Evolutionary conservation across 2,113 vertebrate species (phyloP), one percentile per base, ranked within the genome.

Genomic region (Silurus asotus): DNA sequence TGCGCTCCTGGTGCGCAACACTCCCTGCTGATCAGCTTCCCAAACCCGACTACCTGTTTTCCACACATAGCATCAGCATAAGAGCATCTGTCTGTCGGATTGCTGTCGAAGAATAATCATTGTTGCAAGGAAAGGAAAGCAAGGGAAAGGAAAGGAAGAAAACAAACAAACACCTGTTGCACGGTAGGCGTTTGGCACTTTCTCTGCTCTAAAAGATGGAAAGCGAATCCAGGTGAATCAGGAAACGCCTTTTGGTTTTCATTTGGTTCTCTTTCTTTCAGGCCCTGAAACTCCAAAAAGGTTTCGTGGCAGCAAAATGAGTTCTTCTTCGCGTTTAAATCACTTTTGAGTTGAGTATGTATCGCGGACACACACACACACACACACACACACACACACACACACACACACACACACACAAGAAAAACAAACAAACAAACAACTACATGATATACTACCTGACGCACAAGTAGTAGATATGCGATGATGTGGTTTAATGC

Each of bases 1-100:
- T 7, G 17, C 5, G 70, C 17, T 86, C 81, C 87, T 67, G 11
- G 64, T 59, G 53, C 87, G 61, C 51, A 85, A 94, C 94, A 94
- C 94, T 93, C 94, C 94, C 93, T 85, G 87, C 90, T 84, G 79
- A 81, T 74, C 55, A 78, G 87, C 89, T 93, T 82, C 84, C 91
- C 58, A 70, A 51, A 88, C 87, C 37, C 88, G 86, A 84, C 90
- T 92, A 90, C 94, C 93, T 93, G 92, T 86, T 90, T 88, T 87
- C 90, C 87, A 83, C 84, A 20, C 87, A 86, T 17, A 65, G 4
- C 59, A 17, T 17, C 61, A 56, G 5, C 80, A 23, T 53, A 5
- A 48, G 61, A 67, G 45, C 84, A 51, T 53, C 67, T 15, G n/a
- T 53, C 67, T 15, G n/a, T 49, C 14, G 64, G 62, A 70, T 48